Evolutionary conservation across 2,888 invertebrate genomes (phyloP).

Genomic region (Octonoba sinensis): DNA sequence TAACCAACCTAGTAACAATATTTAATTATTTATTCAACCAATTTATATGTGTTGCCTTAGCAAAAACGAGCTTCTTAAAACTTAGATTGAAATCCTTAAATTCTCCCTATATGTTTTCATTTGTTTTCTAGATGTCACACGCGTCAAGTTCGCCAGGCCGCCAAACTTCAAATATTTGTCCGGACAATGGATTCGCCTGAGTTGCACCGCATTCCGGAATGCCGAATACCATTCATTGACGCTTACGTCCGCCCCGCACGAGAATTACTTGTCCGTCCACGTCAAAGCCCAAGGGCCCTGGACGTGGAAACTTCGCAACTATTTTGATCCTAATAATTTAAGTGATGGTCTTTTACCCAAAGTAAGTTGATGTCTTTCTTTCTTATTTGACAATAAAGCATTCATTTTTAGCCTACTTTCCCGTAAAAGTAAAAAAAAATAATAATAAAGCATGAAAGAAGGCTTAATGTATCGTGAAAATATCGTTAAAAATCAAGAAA

Average conservation of each 20-base stretch:
- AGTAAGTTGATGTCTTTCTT: constrained; percentile 15
- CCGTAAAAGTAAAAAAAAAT: no score
- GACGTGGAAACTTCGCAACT: constrained; percentile 96
- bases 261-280: constrained; percentile 93
- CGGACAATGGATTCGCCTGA: constrained; percentile 77
- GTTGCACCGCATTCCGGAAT: constrained; percentile 89
- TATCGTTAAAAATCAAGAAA: no score
- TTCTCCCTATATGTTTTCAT: no score
- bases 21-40: no score
- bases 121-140: constrained; percentile 70
- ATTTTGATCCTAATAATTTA: constrained; percentile 90
- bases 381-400: no score
- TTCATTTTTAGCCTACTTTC: no score
- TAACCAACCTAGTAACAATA: no score
- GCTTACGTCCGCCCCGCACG: constrained; percentile 94
- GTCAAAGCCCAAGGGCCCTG: constrained; percentile 94
- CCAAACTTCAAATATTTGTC: constrained; percentile 88
- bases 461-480: no score
- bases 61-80: no score
- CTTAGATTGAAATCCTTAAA: no score
- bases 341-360: constrained; percentile 57
- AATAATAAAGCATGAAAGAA: no score
- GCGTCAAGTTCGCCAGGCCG: constrained; percentile 92
- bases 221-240: constrained; percentile 97
- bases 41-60: no score